A percentile compares a stretch with the other conserved stretches of the same genome.
Conservation (phyloP, 1,140 invertebrate genomes). For the Papilio polyxenes region DNA sequence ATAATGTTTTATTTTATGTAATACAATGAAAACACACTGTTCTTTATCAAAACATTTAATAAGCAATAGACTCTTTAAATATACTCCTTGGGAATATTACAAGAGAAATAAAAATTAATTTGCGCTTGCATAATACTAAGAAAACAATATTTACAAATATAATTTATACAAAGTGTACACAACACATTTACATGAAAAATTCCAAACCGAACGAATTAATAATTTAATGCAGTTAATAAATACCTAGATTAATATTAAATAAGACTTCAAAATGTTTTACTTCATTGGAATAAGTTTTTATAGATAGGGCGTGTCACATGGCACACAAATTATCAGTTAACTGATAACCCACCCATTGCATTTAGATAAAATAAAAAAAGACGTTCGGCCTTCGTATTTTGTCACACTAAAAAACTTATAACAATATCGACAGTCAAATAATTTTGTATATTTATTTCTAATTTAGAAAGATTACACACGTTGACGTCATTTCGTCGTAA, state of each 20-base stretch:
- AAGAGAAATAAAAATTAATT: slow-evolving; percentile 37
- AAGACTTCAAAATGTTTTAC: slow-evolving; percentile 26
- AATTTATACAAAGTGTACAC: slow-evolving; percentile 34
- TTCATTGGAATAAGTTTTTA: slow-evolving; percentile 50
- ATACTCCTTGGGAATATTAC: slow-evolving; percentile 29
- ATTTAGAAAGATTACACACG: slow-evolving; percentile 62
- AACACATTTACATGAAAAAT: slow-evolving; percentile 23
- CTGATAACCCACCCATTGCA: slow-evolving; percentile 75
- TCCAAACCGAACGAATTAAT: neutral
- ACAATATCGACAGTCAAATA: slow-evolving; percentile 43
- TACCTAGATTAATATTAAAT: slow-evolving; percentile 31
- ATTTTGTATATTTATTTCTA: slow-evolving; percentile 45
- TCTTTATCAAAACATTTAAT: slow-evolving; percentile 34
- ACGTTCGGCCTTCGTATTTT: slow-evolving; percentile 65
- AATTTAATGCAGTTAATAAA: slow-evolving; percentile 31
- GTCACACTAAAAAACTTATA: slow-evolving; percentile 50
- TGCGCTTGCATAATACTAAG: slow-evolving; percentile 4
- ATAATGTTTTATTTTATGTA: neutral
- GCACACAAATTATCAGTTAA: slow-evolving; percentile 69
- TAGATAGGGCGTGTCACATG: slow-evolving; percentile 74
- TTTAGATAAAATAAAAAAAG: slow-evolving; percentile 72
- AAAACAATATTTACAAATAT: slow-evolving; percentile 38
- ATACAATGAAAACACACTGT: slow-evolving; percentile 4
- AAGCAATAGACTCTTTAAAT: slow-evolving; percentile 28
- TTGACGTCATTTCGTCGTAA: slow-evolving; percentile 62